Evolutionary conservation across 2,113 vertebrate species (phyloP).

Genomic region (Porphyrio hochstetteri): DNA sequence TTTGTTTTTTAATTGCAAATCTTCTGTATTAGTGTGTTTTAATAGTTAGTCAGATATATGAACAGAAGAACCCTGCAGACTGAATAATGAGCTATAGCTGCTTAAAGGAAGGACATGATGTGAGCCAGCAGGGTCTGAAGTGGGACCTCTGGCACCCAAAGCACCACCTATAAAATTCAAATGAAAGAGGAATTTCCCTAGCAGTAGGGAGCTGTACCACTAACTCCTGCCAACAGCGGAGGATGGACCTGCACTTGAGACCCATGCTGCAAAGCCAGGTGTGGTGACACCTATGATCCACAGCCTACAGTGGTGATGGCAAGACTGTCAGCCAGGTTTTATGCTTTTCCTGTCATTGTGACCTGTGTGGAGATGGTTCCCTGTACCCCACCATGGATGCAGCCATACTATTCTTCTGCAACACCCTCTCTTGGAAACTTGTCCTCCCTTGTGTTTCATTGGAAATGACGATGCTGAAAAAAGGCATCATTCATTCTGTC

Average conservation of each 20-base stretch:
- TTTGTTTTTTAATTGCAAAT: not conserved
- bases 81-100: not conserved
- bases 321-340: not conserved
- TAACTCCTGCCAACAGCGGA: not conserved
- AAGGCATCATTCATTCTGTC: not conserved
- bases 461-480: not conserved
- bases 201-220: not conserved
- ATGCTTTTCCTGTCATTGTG: rapidly evolving
- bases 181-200: not conserved
- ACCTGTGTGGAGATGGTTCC: not conserved
- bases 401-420: not conserved
- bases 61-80: not conserved
- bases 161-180: not conserved
- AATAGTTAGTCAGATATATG: not conserved
- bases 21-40: not conserved
- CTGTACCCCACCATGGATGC: not conserved
- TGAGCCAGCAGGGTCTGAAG: not conserved
- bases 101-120: not conserved
- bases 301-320: not conserved
- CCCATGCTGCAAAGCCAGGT: not conserved
- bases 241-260: not conserved
- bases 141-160: not conserved
- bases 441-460: not conserved
- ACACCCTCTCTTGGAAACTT: not conserved
- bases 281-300: not conserved